A percentile compares a stretch with the other conserved stretches of the same genome.
phyloP scores from a whole-genome alignment of 2,888 invertebrate species.

The Lochmaea crataegi region DNA sequence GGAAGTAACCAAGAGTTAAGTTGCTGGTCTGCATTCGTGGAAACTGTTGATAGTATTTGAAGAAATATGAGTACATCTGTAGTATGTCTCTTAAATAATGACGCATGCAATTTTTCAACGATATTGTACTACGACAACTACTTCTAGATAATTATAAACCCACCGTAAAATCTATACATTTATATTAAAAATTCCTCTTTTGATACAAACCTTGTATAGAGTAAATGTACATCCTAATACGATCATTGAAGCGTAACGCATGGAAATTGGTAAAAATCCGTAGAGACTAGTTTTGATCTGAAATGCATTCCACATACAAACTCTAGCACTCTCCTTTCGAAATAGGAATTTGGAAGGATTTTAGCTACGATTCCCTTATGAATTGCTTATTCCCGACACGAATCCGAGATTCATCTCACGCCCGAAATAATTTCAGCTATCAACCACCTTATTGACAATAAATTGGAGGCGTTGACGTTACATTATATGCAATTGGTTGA shows the following conservation, averaged over 20 bases:
- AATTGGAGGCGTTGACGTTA: slow-evolving; percentile 39
- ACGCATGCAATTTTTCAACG: too few species aligned
- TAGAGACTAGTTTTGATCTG: slow-evolving; percentile 22
- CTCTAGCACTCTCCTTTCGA: slow-evolving; percentile 16
- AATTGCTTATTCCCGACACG: slow-evolving; percentile 18
- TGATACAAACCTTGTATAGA: neutral
- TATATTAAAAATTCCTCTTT: neutral
- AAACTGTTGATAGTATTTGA: too few species aligned
- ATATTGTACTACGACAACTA: too few species aligned
- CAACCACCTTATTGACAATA: slow-evolving; percentile 53
- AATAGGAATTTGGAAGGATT: slow-evolving; percentile 11
- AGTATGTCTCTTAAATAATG: too few species aligned
- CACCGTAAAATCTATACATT: neutral
- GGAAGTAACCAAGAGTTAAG: too few species aligned
- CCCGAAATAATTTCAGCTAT: slow-evolving; percentile 47
- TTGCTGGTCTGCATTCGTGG: too few species aligned
- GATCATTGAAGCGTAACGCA: slow-evolving; percentile 29
- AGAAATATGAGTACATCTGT: too few species aligned
- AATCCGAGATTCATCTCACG: slow-evolving; percentile 48
- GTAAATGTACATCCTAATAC: neutral
- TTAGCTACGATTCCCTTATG: slow-evolving; percentile 11
- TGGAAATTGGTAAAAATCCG: slow-evolving; percentile 40
- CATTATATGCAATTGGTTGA: neutral
- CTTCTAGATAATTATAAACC: too few species aligned
- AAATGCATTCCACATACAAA: slow-evolving; percentile 31